Conservation (phyloP, 2,888 invertebrate species). For the Podabrus alpinus region DNA sequence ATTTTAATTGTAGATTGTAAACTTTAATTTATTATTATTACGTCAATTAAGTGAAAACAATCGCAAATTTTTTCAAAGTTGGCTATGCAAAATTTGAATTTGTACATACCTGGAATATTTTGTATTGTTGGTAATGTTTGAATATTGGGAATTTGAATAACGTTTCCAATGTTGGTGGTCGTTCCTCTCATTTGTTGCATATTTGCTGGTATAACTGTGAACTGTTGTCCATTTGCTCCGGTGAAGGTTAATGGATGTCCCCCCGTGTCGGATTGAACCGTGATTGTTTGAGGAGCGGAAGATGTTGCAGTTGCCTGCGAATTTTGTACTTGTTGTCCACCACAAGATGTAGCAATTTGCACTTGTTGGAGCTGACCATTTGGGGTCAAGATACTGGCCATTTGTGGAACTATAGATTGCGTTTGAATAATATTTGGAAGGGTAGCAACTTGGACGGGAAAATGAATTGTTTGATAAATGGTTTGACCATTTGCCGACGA, state of each 20-base stretch:
- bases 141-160: slow-evolving; percentile 62
- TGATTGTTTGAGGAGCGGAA: slow-evolving; percentile 48
- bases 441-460: slow-evolving; percentile 79
- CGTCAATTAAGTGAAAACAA: not conserved
- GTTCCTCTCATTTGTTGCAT: slow-evolving; percentile 50
- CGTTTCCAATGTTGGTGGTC: slow-evolving; percentile 47
- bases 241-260: slow-evolving; percentile 73
- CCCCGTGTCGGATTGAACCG: slow-evolving; percentile 51
- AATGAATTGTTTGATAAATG: slow-evolving; percentile 92
- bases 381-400: slow-evolving; percentile 84
- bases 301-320: slow-evolving; percentile 52
- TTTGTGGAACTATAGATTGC: slow-evolving; percentile 69
- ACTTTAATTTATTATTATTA: not conserved
- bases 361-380: slow-evolving; percentile 89
- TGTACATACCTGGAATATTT: slow-evolving; percentile 60
- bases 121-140: slow-evolving; percentile 74
- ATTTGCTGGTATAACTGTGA: slow-evolving; percentile 79
- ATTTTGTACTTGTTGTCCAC: slow-evolving; percentile 34
- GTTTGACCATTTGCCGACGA: slow-evolving; percentile 86
- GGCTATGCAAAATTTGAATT: not conserved
- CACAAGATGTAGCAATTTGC: slow-evolving; percentile 70
- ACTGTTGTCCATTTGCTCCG: slow-evolving; percentile 77
- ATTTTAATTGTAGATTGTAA: not conserved
- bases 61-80: not conserved
- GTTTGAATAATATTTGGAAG: slow-evolving; percentile 63